Conservation (phyloP, 2,888 invertebrate species). For the Microplitis deprimator region DNA sequence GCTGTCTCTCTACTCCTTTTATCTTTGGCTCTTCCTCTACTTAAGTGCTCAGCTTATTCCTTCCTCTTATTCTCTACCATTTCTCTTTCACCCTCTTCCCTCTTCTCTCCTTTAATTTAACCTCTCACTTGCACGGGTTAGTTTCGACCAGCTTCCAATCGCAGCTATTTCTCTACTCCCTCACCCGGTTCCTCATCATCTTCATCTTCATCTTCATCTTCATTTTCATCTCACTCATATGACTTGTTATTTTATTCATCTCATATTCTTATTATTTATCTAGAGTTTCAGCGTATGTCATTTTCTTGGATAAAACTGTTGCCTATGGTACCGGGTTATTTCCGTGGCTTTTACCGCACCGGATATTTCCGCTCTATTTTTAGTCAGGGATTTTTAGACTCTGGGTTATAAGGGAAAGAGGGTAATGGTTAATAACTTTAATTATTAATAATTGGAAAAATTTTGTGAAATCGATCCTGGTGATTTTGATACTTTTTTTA, state of each 20-base stretch:
- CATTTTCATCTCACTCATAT: background rate
- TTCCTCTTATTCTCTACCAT: slow-evolving; percentile 15
- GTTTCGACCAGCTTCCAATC: slow-evolving; percentile 7
- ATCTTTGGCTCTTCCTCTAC: slow-evolving; percentile 30
- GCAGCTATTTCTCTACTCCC: background rate
- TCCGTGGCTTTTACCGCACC: background rate
- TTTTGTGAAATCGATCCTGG: too few relatives aligned
- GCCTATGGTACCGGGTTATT: background rate
- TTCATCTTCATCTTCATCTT: slow-evolving; percentile 8
- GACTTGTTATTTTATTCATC: slow-evolving; percentile 3
- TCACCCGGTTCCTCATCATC: slow-evolving; percentile 1
- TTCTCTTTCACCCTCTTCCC: slow-evolving; percentile 31
- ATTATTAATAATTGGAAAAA: too few relatives aligned
- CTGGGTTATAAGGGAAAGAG: too few relatives aligned
- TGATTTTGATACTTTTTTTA: too few relatives aligned
- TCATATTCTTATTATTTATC: background rate
- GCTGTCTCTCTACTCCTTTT: slow-evolving; percentile 32
- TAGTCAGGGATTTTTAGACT: background rate
- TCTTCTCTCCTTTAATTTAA: slow-evolving; percentile 41
- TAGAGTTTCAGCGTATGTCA: background rate
- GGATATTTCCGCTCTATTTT: background rate
- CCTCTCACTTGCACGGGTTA: slow-evolving; percentile 32
- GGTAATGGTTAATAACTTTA: too few relatives aligned
- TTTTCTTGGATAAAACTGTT: background rate
- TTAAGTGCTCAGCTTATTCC: background rate